Percentiles rank a stretch among this genome's conserved stretches.
These are phyloP conservation scores for Volucella inflata DNA, from an alignment of 2,888 invertebrate species.

Conservation along the genomic window DNA sequence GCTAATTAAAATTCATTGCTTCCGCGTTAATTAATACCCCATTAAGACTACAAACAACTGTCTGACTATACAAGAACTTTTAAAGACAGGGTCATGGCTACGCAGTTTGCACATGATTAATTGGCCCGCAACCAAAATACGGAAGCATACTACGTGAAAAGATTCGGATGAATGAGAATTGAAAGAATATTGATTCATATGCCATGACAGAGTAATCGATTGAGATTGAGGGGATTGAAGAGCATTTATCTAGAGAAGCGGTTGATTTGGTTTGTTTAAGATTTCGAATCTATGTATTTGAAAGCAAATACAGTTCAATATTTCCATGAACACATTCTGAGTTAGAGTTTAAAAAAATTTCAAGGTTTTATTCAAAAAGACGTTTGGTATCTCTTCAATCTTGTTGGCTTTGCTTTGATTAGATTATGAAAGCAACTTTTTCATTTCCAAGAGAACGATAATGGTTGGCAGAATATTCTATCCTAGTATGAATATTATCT, in stretches of 20 bases:
- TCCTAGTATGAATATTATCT: too few relatives aligned
- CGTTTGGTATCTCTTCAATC: too few relatives aligned
- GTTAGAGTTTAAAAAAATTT: too few relatives aligned
- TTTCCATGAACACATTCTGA: too few relatives aligned
- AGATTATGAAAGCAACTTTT: too few relatives aligned
- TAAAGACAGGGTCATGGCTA: constrained; percentile 20
- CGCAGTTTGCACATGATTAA: constrained; percentile 50
- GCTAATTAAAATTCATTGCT: constrained; percentile 32
- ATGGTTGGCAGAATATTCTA: too few relatives aligned
- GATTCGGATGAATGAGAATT: constrained; percentile 28
- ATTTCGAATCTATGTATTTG: neutral
- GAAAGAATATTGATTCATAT: constrained; percentile 28
- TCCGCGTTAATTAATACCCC: constrained; percentile 5
- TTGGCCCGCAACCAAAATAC: constrained; percentile 14
- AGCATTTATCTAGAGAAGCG: neutral
- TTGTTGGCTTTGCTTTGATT: too few relatives aligned
- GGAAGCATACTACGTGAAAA: constrained; percentile 28
- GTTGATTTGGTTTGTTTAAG: neutral
- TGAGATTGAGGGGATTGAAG: neutral
- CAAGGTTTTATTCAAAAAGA: too few relatives aligned
- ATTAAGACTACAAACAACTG: constrained; percentile 4
- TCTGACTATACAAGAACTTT: constrained; percentile 12
- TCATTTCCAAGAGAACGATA: too few relatives aligned
- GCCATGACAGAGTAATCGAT: constrained; percentile 4
- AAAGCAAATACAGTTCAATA: neutral